Percentiles rank a stretch among this genome's conserved stretches.
Conservation (phyloP, 2,888 invertebrate genomes). For the Andricus curvator region DNA sequence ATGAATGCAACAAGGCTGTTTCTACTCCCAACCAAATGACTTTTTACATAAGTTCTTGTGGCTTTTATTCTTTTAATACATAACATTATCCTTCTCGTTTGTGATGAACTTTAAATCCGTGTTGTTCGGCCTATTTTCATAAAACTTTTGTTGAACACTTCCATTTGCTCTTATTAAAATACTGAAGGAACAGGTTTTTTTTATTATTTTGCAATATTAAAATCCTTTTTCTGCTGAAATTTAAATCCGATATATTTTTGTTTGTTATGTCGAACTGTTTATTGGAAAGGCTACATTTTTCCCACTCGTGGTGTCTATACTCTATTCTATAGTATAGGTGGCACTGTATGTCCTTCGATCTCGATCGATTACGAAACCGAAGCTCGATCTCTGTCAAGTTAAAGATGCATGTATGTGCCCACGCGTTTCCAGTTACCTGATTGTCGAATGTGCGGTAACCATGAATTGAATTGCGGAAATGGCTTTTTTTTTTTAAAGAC, state of each 20-base stretch:
- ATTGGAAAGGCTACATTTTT: background rate
- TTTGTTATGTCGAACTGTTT: background rate
- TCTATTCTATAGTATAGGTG: constrained; percentile 15
- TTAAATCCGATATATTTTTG: background rate
- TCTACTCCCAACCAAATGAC: background rate
- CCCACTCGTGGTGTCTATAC: background rate
- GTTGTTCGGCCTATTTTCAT: background rate
- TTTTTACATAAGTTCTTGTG: background rate
- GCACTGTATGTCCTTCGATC: constrained; percentile 36
- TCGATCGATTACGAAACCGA: constrained; percentile 36
- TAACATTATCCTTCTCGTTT: background rate
- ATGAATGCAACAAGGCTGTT: background rate
- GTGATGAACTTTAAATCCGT: background rate
- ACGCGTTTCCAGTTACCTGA: constrained; percentile 38
- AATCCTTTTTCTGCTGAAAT: background rate
- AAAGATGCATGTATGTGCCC: constrained; percentile 28
- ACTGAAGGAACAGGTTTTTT: too few relatives aligned
- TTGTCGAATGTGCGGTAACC: constrained; percentile 35
- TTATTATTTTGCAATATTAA: background rate
- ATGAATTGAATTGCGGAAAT: constrained; percentile 35
- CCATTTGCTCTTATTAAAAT: too few relatives aligned
- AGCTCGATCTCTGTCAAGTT: constrained; percentile 33
- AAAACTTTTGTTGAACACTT: too few relatives aligned
- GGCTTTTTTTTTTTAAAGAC: constrained; percentile 10
- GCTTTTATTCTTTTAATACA: background rate